Percentiles rank a stretch among this genome's conserved stretches.
These are phyloP conservation scores for Nycticebus coucang DNA, from an alignment of 2,113 vertebrate species.

Conservation along the genomic window DNA sequence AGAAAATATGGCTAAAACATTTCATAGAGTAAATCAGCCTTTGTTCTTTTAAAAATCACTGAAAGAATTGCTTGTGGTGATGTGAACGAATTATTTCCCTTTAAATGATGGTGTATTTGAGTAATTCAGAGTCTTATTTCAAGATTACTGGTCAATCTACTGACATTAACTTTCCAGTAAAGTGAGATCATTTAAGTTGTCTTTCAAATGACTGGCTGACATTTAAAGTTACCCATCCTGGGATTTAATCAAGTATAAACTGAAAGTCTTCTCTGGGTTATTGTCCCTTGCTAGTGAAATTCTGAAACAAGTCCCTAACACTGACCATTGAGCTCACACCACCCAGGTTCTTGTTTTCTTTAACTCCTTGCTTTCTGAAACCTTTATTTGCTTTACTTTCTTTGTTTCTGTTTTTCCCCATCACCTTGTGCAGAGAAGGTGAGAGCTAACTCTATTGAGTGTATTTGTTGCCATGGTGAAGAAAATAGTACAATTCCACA, in stretches of 20 bases:
- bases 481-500: constrained; percentile 61
- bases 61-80: not conserved
- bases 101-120: not conserved
- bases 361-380: constrained; percentile 9
- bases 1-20: not conserved
- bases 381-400: not conserved
- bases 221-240: constrained; percentile 9
- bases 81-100: constrained; percentile 20
- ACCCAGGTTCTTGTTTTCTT: not conserved
- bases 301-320: not conserved
- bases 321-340: not conserved
- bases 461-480: constrained; percentile 77
- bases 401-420: constrained; percentile 43
- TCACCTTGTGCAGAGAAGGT: constrained; percentile 60
- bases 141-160: constrained; percentile 28
- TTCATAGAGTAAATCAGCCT: not conserved
- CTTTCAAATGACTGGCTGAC: constrained; percentile 24
- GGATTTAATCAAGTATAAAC: not conserved
- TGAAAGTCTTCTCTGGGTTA: not conserved
- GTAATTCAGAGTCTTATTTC: constrained; percentile 1
- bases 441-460: constrained; percentile 19
- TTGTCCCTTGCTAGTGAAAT: not conserved
- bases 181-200: constrained; percentile 16
- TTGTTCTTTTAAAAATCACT: constrained; percentile 27
- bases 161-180: constrained; percentile 38